Evolutionary conservation across 2,113 vertebrate species (phyloP).

Genomic region (Podilymbus podiceps): DNA sequence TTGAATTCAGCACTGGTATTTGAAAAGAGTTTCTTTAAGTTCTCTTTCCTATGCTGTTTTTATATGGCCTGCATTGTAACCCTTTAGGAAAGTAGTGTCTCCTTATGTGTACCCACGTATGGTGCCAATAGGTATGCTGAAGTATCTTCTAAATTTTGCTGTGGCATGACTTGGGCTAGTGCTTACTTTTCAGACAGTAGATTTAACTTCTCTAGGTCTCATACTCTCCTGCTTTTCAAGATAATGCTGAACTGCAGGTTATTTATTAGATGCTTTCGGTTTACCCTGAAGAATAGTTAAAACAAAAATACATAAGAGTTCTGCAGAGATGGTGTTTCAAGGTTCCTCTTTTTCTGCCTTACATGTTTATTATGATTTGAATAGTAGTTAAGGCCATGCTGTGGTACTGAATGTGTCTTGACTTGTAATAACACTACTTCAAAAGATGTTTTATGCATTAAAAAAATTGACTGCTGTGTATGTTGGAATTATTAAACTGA

Average conservation of each 20-base stretch:
- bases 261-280: not conserved
- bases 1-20: no score
- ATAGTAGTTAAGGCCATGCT: not conserved
- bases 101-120: not conserved
- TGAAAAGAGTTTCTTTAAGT: not conserved
- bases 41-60: not conserved
- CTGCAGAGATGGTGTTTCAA: not conserved
- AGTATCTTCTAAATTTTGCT: not conserved
- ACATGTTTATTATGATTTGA: not conserved
- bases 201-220: not conserved
- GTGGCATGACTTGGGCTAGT: not conserved
- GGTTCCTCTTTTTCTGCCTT: not conserved
- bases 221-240: not conserved
- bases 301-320: not conserved
- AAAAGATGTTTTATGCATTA: not conserved
- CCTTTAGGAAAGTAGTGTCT: not conserved
- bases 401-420: not conserved
- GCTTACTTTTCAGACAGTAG: not conserved
- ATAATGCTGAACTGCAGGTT: not conserved
- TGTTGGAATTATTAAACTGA: not conserved
- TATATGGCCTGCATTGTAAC: not conserved
- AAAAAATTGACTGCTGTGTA: not conserved
- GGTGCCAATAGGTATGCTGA: not conserved
- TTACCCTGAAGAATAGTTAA: not conserved
- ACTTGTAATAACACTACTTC: not conserved